phyloP scores from a whole-genome alignment of 2,888 invertebrate species.

The Apoda limacodes region DNA sequence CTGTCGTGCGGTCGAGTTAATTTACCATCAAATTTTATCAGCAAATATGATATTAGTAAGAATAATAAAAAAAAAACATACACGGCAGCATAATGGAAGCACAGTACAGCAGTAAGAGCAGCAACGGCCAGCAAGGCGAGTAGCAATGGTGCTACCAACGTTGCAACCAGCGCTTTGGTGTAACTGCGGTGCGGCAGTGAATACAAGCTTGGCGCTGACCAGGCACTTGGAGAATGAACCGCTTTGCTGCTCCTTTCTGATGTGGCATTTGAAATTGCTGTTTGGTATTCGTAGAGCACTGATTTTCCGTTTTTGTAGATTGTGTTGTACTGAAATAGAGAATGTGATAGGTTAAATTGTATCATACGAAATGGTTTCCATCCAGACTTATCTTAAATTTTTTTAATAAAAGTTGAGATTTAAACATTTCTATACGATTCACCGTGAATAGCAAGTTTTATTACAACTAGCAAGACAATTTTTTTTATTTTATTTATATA shows the following conservation, averaged over 20 bases:
- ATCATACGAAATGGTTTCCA: too few species aligned
- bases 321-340: constrained; percentile 47
- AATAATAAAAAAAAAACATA: too few species aligned
- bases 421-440: too few species aligned
- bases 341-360: background rate
- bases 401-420: too few species aligned
- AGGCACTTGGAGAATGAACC: constrained; percentile 36
- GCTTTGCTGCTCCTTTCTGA: constrained; percentile 24
- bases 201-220: constrained; percentile 72
- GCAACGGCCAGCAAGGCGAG: constrained; percentile 75
- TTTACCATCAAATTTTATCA: too few species aligned
- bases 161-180: constrained; percentile 74
- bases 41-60: too few species aligned
- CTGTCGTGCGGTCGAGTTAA: too few species aligned
- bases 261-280: constrained; percentile 31
- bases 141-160: constrained; percentile 77
- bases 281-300: constrained; percentile 43
- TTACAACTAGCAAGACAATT: too few species aligned
- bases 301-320: constrained; percentile 44
- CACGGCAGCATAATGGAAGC: constrained; percentile 82
- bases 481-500: too few species aligned
- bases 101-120: constrained; percentile 77
- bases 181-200: constrained; percentile 78
- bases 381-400: too few species aligned
- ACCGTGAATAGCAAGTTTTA: too few species aligned